These are phyloP conservation scores for Hemicordylus capensis DNA, from an alignment of 2,113 vertebrate species.

Conservation along the genomic window DNA sequence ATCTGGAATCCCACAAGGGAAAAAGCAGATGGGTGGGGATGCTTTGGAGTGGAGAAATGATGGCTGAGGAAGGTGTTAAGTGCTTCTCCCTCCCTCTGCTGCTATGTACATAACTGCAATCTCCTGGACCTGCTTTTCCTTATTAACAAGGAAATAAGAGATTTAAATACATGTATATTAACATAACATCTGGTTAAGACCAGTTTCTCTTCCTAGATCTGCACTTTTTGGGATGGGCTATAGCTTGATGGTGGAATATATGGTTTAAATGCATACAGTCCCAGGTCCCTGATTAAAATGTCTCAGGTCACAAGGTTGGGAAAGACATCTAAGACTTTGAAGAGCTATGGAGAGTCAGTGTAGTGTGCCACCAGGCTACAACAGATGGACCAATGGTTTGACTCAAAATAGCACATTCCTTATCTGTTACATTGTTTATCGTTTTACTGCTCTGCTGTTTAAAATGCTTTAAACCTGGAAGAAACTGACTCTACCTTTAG, in stretches of 20 bases:
- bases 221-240: neutral
- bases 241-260: neutral
- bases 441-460: slow-evolving; percentile 56
- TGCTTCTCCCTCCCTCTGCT: neutral
- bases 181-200: neutral
- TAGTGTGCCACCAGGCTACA: neutral
- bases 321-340: neutral
- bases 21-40: neutral
- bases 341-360: neutral
- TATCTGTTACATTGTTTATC: slow-evolving; percentile 26
- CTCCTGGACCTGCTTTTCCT: neutral
- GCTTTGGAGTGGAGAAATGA: neutral
- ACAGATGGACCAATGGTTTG: neutral
- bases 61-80: neutral
- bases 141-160: neutral
- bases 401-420: neutral
- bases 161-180: neutral
- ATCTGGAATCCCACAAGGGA: neutral
- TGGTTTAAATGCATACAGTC: neutral
- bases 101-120: neutral
- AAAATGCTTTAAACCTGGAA: slow-evolving; percentile 32
- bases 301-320: neutral
- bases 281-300: neutral
- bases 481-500: neutral
- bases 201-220: neutral